phyloP scores from a whole-genome alignment of 2,113 vertebrate genomes.

The Toxostoma redivivum region DNA sequence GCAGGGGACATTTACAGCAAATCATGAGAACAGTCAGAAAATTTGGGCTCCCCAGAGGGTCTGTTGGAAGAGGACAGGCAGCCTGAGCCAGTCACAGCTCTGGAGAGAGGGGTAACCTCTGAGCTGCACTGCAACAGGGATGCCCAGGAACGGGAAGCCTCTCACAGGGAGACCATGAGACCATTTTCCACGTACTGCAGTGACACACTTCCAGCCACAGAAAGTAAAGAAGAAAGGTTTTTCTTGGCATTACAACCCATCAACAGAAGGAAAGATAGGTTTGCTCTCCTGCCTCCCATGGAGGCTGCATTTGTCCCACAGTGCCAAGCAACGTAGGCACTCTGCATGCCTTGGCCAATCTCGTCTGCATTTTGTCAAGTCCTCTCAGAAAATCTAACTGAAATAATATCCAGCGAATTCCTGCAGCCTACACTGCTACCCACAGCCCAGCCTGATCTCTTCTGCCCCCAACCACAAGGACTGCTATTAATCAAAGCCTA shows the following conservation, averaged over 20 bases:
- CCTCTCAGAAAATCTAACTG: background rate
- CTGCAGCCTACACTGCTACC: background rate
- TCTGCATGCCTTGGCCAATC: background rate
- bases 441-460: background rate
- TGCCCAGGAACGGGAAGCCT: background rate
- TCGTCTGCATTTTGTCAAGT: background rate
- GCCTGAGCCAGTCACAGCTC: background rate
- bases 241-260: background rate
- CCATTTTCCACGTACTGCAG: background rate
- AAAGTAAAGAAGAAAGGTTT: background rate
- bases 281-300: background rate
- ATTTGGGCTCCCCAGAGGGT: background rate
- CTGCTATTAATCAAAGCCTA: background rate
- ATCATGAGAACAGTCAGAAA: background rate
- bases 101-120: rapidly evolving
- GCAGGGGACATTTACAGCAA: background rate
- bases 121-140: background rate
- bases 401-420: background rate
- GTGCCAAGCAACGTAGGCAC: rapidly evolving
- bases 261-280: background rate
- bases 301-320: background rate
- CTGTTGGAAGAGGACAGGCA: background rate
- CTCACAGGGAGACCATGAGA: background rate
- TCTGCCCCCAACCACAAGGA: background rate
- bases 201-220: background rate